Evolutionary conservation across 2,797 vertebrate species (phyloP).

Genomic region (Schizothorax lantsangensis): DNA sequence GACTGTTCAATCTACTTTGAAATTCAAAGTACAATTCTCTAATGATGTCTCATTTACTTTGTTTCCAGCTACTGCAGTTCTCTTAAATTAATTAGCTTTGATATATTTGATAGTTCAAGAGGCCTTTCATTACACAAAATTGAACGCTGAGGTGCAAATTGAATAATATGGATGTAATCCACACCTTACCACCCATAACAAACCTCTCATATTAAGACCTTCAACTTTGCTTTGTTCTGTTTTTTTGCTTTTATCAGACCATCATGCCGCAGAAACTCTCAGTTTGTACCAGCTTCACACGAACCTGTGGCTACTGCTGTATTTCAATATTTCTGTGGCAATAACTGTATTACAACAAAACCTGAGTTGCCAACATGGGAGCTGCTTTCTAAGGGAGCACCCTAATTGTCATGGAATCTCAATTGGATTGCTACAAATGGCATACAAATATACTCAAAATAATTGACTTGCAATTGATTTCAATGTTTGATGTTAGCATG

Average conservation of each 20-base stretch:
- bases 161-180: not conserved
- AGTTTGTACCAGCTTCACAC: not conserved
- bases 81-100: slow-evolving; percentile 14
- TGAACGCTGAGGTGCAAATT: slow-evolving; percentile 2
- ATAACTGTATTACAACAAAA: not conserved
- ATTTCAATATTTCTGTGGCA: not conserved
- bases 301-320: not conserved
- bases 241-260: not conserved
- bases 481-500: not conserved
- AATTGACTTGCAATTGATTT: not conserved
- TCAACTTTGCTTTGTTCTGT: slow-evolving; percentile 29
- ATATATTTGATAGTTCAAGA: slow-evolving; percentile 22
- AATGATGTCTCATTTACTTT: not conserved
- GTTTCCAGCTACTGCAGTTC: slow-evolving; percentile 7
- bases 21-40: not conserved
- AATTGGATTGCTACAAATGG: not conserved
- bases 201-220: slow-evolving; percentile 30
- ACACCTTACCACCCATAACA: slow-evolving; percentile 8
- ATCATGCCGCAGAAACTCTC: not conserved
- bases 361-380: not conserved
- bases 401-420: not conserved
- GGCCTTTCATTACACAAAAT: slow-evolving; percentile 12
- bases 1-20: not conserved
- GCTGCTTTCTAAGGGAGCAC: not conserved
- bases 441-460: not conserved